Evolutionary conservation across 2,888 invertebrate genomes (phyloP), one percentile per base, ranked within the genome.

Genomic region (Mesorhabditis spiculigera): DNA sequence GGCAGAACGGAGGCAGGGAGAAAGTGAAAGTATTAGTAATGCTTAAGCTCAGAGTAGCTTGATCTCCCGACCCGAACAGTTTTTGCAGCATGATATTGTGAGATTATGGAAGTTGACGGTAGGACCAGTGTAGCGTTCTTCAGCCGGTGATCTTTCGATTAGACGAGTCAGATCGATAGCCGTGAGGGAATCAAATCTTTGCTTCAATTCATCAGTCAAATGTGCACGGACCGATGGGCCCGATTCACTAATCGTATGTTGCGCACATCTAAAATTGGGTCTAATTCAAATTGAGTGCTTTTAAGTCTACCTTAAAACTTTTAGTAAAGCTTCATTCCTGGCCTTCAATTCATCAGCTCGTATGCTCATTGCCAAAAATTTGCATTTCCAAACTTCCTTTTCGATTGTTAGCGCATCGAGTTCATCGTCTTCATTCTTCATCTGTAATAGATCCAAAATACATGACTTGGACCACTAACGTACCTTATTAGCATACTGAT

Each of bases 321-420:
- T 75, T 50, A 75, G 65, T 43, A 75, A 45, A 13, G 69, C 70
- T 43, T 74, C 73, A 66, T 75, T 73, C 45, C 74, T 73, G 61
- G 69, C 63, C 13, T 66, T 69, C 68, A 78, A 63, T 63, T 81
- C 80, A 68, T 81, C 78, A 43, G 71, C 73, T 62, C 78, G 68
- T 50, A 81, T 79, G 4, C 75, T 74, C 70, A 79, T 79, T 43
- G 95, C 95, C 80, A 95, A 89, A 87, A 94, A 96, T 90, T 95
- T 96, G 86, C 94, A 94, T 75, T 94, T 90, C 95, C 95, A 96
- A 67, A 95, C 93, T 88, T 96, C 95, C 86, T 94, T 93, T 85
- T 95, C 94, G 0, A 95, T 93, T 28, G 93, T 92, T 58, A 95
- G 88, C 90, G 92, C 93, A 86, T 96, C 95, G 4, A 93, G 92